phyloP scores from a whole-genome alignment of 2,113 vertebrate species.

The Excalfactoria chinensis region DNA sequence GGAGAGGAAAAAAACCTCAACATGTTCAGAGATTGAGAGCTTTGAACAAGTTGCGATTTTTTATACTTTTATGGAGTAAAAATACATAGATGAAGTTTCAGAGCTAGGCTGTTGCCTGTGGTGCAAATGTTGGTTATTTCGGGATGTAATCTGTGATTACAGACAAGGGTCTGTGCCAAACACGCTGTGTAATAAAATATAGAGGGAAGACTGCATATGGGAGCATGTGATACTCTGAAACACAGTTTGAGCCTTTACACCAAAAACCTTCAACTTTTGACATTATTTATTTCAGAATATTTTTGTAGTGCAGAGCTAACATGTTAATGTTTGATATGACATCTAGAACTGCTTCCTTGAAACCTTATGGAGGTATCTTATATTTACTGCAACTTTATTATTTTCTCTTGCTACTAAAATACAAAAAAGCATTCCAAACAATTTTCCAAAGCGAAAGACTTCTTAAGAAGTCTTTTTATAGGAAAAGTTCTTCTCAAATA shows the following conservation, averaged over 20 bases:
- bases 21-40: not conserved
- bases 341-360: not conserved
- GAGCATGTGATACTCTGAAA: not conserved
- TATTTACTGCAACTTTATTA: accelerated
- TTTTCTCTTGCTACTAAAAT: not conserved
- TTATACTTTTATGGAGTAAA: not conserved
- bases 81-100: not conserved
- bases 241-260: not conserved
- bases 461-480: not conserved
- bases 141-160: not conserved
- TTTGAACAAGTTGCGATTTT: not conserved
- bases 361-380: not conserved
- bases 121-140: not conserved
- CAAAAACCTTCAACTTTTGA: not conserved
- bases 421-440: not conserved
- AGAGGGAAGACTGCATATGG: not conserved
- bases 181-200: not conserved
- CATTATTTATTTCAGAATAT: not conserved
- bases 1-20: not conserved
- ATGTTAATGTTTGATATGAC: not conserved
- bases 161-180: not conserved
- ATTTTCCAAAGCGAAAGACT: not conserved
- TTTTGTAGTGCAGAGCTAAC: not conserved
- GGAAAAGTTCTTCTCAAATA: not conserved
- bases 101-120: not conserved